These are phyloP conservation scores for Acipenser oxyrinchus DNA, from an alignment of 2,797 vertebrate genomes.

Conservation along the genomic window DNA sequence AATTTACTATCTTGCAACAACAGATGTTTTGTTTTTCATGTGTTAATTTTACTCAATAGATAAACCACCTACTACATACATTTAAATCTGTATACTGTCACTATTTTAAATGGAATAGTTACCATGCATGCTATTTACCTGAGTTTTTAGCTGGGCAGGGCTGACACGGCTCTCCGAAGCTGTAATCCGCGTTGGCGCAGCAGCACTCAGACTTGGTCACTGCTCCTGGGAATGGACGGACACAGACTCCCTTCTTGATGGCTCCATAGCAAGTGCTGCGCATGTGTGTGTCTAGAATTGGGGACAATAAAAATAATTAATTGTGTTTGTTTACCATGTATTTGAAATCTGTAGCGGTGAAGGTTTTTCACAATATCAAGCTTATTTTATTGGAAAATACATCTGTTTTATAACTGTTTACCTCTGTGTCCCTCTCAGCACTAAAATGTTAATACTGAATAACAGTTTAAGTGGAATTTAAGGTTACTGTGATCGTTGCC, in stretches of 20 bases:
- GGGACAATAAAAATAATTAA: not conserved
- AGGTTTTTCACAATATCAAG: not conserved
- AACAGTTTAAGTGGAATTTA: too few relatives aligned
- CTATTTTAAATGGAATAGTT: too few relatives aligned
- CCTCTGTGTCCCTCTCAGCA: too few relatives aligned
- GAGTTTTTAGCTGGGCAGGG: conserved; percentile 57
- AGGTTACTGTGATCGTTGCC: too few relatives aligned
- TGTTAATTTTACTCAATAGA: too few relatives aligned
- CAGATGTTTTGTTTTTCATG: too few relatives aligned
- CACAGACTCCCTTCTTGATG: conserved; percentile 53
- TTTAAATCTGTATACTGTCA: too few relatives aligned
- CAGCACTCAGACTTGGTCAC: conserved; percentile 69
- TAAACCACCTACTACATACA: too few relatives aligned
- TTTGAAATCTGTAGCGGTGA: not conserved
- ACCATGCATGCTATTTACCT: conserved; percentile 31
- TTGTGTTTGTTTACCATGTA: not conserved
- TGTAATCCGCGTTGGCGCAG: conserved; percentile 59
- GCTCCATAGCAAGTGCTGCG: conserved; percentile 64
- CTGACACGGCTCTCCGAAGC: conserved; percentile 60
- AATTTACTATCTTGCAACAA: too few relatives aligned
- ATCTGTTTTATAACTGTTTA: too few relatives aligned
- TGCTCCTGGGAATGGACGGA: conserved; percentile 52
- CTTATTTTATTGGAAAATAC: too few relatives aligned
- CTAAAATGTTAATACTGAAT: too few relatives aligned
- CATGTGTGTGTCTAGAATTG: conserved; percentile 56